phyloP scores from a whole-genome alignment of 2,113 vertebrate species.

The Ptyas mucosa region DNA sequence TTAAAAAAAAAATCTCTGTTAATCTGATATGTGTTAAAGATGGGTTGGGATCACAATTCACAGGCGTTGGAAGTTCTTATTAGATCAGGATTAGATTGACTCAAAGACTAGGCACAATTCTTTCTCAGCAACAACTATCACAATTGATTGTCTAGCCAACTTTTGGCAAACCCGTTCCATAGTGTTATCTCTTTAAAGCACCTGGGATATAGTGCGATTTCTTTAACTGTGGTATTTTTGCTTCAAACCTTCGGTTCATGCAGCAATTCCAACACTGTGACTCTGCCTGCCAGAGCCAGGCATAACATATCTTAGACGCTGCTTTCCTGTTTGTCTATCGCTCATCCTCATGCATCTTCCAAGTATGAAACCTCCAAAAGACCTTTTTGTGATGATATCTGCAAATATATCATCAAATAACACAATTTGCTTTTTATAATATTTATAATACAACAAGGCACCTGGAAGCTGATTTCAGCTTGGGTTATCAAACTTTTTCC shows the following conservation, averaged over 20 bases:
- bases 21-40: neutral
- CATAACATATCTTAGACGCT: neutral
- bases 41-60: neutral
- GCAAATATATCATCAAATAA: slow-evolving; percentile 58
- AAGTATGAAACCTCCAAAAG: neutral
- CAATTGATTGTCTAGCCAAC: neutral
- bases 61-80: neutral
- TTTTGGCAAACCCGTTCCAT: neutral
- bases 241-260: neutral
- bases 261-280: neutral
- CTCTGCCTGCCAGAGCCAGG: slow-evolving; percentile 34
- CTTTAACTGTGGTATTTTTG: slow-evolving; percentile 13
- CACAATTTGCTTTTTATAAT: slow-evolving; percentile 54
- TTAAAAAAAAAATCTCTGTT: too few relatives aligned
- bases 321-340: neutral
- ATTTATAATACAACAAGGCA: slow-evolving; percentile 49
- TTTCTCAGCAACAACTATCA: neutral
- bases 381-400: slow-evolving; percentile 38
- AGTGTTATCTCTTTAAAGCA: neutral
- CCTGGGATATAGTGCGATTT: neutral
- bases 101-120: neutral
- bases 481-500: neutral
- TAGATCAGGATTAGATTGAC: neutral
- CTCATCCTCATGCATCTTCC: neutral
- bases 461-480: slow-evolving; percentile 22